phyloP scores from a whole-genome alignment of 2,113 vertebrate species.

The Elaphurus davidianus region DNA sequence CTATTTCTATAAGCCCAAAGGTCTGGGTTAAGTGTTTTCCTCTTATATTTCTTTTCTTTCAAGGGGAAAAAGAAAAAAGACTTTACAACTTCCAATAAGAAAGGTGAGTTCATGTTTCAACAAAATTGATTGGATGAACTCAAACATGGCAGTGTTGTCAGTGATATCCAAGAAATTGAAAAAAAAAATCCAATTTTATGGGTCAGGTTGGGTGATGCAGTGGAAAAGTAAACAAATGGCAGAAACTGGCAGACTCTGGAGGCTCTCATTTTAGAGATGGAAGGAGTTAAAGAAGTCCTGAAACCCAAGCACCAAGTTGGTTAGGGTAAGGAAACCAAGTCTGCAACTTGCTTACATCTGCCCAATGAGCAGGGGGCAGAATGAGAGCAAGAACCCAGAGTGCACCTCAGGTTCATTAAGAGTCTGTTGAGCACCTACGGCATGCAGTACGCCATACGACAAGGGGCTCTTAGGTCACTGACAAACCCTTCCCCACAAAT shows the following conservation, averaged over 20 bases:
- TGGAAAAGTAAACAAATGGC: constrained; percentile 31
- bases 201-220: neutral
- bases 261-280: neutral
- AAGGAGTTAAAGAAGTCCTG: neutral
- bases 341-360: neutral
- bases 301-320: neutral
- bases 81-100: constrained; percentile 33
- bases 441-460: neutral
- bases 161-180: neutral
- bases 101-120: constrained; percentile 31
- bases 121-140: constrained; percentile 47
- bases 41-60: constrained; percentile 46
- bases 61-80: neutral
- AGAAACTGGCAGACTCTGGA: neutral
- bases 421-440: neutral
- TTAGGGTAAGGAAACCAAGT: neutral
- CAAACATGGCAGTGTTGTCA: neutral
- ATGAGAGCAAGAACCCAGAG: neutral
- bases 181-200: constrained; percentile 45
- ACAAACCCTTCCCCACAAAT: neutral
- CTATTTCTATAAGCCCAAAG: neutral
- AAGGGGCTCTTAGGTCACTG: neutral
- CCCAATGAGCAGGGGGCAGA: neutral
- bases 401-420: neutral
- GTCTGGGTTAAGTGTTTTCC: constrained; percentile 31